Conservation (phyloP, 2,113 vertebrate genomes). For the Notothenia rossii region DNA sequence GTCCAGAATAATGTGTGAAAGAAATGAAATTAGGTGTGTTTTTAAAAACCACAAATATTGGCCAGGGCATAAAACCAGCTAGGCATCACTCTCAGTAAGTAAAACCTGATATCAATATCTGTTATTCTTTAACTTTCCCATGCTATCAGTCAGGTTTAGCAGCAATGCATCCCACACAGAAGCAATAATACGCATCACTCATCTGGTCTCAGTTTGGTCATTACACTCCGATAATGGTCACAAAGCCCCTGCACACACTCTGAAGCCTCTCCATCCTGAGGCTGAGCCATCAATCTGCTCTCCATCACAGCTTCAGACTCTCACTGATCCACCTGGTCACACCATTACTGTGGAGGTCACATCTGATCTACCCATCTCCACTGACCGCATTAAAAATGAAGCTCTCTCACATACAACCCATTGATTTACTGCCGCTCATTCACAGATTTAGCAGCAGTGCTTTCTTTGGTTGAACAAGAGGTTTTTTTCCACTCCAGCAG, state of each 20-base stretch:
- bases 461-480: neutral
- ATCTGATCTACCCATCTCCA: conserved; percentile 12
- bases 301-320: conserved; percentile 23
- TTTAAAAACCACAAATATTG: neutral
- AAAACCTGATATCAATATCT: too few species aligned
- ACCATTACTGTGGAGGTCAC: conserved; percentile 37
- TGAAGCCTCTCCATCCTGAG: neutral
- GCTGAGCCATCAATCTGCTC: conserved; percentile 32
- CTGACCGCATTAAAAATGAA: conserved; percentile 27
- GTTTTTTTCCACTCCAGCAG: neutral
- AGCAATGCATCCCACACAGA: neutral
- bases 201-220: neutral
- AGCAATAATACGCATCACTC: conserved; percentile 13
- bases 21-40: too few species aligned
- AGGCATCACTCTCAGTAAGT: too few species aligned
- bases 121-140: neutral
- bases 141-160: neutral
- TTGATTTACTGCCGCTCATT: conserved; percentile 28
- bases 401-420: conserved; percentile 5
- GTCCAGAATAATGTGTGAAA: too few species aligned
- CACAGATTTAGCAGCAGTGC: neutral
- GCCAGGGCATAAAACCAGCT: neutral
- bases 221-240: conserved; percentile 3
- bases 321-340: conserved; percentile 11
- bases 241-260: neutral